Evolutionary conservation across 1,140 invertebrate species (phyloP).

Genomic region (Trichonephila clavipes): DNA sequence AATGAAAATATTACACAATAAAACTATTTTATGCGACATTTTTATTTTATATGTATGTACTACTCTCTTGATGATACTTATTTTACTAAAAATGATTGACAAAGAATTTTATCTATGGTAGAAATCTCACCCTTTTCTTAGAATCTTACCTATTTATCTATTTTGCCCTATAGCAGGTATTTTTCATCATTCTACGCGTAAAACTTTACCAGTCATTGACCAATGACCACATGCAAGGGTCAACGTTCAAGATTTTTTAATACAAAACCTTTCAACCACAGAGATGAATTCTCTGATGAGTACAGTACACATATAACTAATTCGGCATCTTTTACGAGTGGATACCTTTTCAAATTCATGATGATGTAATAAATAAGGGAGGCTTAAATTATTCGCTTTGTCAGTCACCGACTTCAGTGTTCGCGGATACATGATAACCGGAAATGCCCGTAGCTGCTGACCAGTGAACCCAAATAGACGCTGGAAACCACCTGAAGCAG

Average conservation of each 20-base stretch:
- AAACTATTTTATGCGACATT: no score
- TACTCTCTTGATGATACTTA: no score
- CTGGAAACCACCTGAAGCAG: not conserved
- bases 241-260: not conserved
- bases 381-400: not conserved
- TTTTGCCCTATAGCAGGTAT: not conserved
- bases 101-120: no score
- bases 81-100: no score
- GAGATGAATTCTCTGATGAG: not conserved
- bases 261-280: not conserved
- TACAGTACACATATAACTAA: not conserved
- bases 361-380: not conserved
- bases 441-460: conserved; percentile 15
- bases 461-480: not conserved
- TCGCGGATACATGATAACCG: not conserved
- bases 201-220: not conserved
- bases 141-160: no score
- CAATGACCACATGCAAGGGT: not conserved
- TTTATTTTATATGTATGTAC: no score
- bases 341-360: not conserved
- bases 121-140: no score
- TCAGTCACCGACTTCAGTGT: not conserved
- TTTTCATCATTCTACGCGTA: not conserved
- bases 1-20: no score
- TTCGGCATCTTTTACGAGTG: not conserved